Evolutionary conservation across 2,888 invertebrate genomes (phyloP).

Genomic region (Hanleya hanleyi): DNA sequence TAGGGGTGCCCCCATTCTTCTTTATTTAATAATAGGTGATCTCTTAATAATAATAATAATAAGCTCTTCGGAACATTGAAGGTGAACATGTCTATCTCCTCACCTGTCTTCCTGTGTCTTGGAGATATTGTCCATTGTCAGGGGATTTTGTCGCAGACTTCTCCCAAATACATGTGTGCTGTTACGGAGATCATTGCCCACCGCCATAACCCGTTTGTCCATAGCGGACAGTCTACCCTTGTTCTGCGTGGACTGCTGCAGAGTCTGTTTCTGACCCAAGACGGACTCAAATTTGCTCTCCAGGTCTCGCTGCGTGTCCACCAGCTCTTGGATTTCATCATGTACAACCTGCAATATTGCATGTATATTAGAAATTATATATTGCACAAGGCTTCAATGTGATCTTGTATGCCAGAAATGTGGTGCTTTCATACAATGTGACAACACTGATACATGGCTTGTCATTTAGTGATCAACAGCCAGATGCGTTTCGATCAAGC

Average conservation of each 20-base stretch:
- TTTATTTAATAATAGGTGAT: too few relatives aligned
- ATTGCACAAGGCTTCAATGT: too few relatives aligned
- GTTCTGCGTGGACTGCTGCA: slow-evolving; percentile 52
- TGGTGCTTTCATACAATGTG: too few relatives aligned
- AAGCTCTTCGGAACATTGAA: too few relatives aligned
- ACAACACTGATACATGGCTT: too few relatives aligned
- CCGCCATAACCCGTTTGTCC: slow-evolving; percentile 51
- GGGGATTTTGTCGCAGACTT: slow-evolving; percentile 68
- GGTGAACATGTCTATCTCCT: background rate
- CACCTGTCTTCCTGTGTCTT: slow-evolving; percentile 72
- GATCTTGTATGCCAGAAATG: too few relatives aligned
- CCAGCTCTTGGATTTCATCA: slow-evolving; percentile 62
- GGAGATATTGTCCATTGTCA: slow-evolving; percentile 67
- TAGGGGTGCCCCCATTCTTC: too few relatives aligned
- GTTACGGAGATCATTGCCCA: slow-evolving; percentile 65
- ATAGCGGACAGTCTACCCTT: slow-evolving; percentile 50
- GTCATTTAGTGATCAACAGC: too few relatives aligned
- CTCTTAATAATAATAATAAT: too few relatives aligned
- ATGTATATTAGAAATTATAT: too few relatives aligned
- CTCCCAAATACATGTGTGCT: slow-evolving; percentile 69
- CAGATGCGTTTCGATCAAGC: too few relatives aligned
- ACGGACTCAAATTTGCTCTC: slow-evolving; percentile 66
- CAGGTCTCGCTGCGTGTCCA: slow-evolving; percentile 63
- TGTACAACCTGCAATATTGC: slow-evolving; percentile 68
- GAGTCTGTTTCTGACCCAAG: slow-evolving; percentile 56